Base-by-base conservation (phyloP, 92 coral and sea anemone species). In the Galaxea fascicularis region DNA sequence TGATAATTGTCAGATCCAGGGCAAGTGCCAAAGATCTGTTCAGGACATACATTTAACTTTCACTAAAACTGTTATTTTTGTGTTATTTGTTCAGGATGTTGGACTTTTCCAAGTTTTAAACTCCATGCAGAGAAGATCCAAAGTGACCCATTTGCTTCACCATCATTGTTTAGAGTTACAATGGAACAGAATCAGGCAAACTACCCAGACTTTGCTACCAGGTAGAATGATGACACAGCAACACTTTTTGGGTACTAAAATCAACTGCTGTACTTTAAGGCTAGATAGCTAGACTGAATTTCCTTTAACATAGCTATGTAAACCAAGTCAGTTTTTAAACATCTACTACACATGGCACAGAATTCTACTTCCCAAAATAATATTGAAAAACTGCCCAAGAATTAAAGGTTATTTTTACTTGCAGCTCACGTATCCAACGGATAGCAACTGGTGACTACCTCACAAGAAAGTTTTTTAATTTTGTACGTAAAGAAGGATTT, bases 121-220 rank as follows among this genome's bases (percentile, higher is more conserved):
- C 78, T 90, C 29, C 72, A 85, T 90, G 93, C 85, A 20, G 93
- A 85, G 51, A 90, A 90, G 24, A 90, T 90, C 18, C 93, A 90
- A 56, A 90, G 93, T 13, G 93, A 90, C 14, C 93, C 93, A 6
- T 90, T 73, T 80, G 90, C 93, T 35, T 90, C 93, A 3, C 90
- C 93, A 1, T 89, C 93, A 24, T 47, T 89, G 57, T 85, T 82
- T 35, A 80, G 93, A 67, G 80, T 90, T 47, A 73, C 77, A 56
- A 86, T 90, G 93, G 90, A 81, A 47, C 93, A 90, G 54, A 69
- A 74, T 0, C 84, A 54, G 6, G 93, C 93, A 31, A 10, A 53
- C 35, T 90, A 90, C 30, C 93, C 93, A 0, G 87, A 74, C 16
- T 90, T 90, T 74, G 57, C 93, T 16, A 58, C 49, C 31, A 72